Conservation (phyloP, 2,888 invertebrate genomes). For the Hylaea fasciaria region DNA sequence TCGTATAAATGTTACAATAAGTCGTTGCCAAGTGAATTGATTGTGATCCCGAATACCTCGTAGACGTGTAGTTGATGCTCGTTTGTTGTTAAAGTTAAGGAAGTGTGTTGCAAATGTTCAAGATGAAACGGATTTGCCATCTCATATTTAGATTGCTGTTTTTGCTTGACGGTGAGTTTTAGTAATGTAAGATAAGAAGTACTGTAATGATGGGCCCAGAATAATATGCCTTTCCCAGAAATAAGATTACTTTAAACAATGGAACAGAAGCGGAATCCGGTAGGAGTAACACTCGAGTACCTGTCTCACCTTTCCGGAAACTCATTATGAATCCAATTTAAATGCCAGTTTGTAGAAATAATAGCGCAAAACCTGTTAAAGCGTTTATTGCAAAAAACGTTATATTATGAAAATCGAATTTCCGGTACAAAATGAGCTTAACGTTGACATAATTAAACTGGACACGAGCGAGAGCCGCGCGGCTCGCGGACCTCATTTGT, state of each 20-base stretch:
- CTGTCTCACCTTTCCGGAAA: neutral
- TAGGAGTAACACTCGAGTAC: too few species aligned
- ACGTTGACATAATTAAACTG: conserved; percentile 25
- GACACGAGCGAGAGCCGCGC: conserved; percentile 9
- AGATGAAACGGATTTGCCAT: conserved; percentile 79
- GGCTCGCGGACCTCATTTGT: neutral
- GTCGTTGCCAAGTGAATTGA: conserved; percentile 26
- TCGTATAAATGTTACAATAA: conserved; percentile 5
- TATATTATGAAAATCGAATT: conserved; percentile 34
- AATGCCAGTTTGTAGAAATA: conserved; percentile 2
- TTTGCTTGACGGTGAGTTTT: conserved; percentile 71
- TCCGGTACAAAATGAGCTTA: conserved; percentile 31
- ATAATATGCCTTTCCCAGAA: neutral
- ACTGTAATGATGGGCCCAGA: neutral
- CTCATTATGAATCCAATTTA: conserved; percentile 8
- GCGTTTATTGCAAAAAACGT: conserved; percentile 16
- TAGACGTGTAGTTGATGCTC: conserved; percentile 33
- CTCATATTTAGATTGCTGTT: conserved; percentile 75
- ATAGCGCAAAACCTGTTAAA: neutral
- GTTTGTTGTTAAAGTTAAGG: conserved; percentile 42
- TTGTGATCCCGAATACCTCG: conserved; percentile 31
- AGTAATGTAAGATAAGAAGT: neutral
- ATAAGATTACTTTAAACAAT: neutral
- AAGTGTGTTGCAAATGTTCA: conserved; percentile 58
- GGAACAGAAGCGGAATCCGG: neutral